Conservation (phyloP, 2,797 vertebrate genomes). For the Tapera naevia region DNA sequence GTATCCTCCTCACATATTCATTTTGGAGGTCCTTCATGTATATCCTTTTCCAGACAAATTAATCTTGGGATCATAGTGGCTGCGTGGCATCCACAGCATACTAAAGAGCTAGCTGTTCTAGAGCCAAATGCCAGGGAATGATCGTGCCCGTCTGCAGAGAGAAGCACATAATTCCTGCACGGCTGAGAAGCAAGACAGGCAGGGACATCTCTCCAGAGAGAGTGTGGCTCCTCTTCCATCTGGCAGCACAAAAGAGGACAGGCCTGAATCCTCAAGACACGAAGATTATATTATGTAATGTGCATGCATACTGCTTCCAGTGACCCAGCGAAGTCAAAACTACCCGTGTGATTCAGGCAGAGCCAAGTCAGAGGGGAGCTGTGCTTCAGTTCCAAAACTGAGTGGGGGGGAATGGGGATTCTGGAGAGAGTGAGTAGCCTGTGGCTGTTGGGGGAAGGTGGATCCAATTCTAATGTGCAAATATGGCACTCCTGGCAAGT, state of each 20-base stretch:
- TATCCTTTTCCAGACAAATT: conserved; percentile 63
- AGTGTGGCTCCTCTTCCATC: conserved; percentile 71
- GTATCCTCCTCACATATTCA: conserved; percentile 29
- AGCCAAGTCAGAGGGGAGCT: conserved; percentile 12
- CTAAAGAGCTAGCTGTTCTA: conserved; percentile 55
- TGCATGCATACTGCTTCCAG: conserved; percentile 46
- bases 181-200: conserved; percentile 35
- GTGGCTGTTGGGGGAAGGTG: neutral
- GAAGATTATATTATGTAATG: conserved; percentile 75
- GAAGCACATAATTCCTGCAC: conserved; percentile 47
- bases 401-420: neutral
- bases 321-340: conserved; percentile 57
- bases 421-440: neutral
- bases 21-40: conserved; percentile 32
- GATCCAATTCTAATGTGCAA: neutral
- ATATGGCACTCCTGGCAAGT: neutral
- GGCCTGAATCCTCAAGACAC: conserved; percentile 75
- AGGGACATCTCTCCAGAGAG: conserved; percentile 51
- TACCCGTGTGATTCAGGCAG: conserved; percentile 21
- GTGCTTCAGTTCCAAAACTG: neutral
- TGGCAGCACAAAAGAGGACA: conserved; percentile 76
- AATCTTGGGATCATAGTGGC: conserved; percentile 56
- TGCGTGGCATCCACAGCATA: conserved; percentile 46
- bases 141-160: conserved; percentile 12
- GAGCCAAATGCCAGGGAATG: conserved; percentile 54